Conservation (phyloP, 2,888 invertebrate species). For the Luffia ferchaultella region DNA sequence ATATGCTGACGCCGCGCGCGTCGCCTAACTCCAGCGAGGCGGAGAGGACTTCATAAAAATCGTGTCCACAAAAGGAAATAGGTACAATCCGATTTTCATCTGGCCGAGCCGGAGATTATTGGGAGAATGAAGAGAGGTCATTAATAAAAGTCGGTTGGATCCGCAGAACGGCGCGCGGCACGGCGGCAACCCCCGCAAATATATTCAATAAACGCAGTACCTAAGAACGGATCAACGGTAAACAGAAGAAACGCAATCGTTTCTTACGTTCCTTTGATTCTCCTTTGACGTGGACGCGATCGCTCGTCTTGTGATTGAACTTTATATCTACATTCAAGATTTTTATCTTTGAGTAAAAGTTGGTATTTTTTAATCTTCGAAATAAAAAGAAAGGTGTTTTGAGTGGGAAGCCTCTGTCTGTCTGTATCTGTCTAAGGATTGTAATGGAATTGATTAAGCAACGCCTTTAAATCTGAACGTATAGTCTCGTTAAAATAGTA, state of each 20-base stretch:
- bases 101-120: slow-evolving; percentile 27
- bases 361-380: too few species aligned
- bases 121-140: slow-evolving; percentile 51
- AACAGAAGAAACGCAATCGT: slow-evolving; percentile 31
- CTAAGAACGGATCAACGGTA: slow-evolving; percentile 29
- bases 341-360: too few species aligned
- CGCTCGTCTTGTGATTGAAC: too few species aligned
- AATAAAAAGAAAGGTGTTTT: too few species aligned
- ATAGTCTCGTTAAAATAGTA: too few species aligned
- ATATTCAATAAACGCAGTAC: slow-evolving; percentile 53
- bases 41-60: neutral
- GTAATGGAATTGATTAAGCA: too few species aligned
- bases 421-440: too few species aligned
- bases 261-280: neutral
- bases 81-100: neutral
- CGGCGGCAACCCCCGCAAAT: slow-evolving; percentile 33
- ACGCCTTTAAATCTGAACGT: too few species aligned
- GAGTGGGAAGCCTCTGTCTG: too few species aligned
- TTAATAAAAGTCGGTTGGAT: slow-evolving; percentile 50
- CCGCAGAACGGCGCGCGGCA: too few species aligned
- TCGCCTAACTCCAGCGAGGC: neutral
- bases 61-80: neutral
- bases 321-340: too few species aligned
- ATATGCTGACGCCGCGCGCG: neutral
- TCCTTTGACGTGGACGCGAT: too few species aligned